Percentiles rank a stretch among this genome's conserved stretches.
Conservation (phyloP, 2,113 vertebrate genomes). For the Conger conger region DNA sequence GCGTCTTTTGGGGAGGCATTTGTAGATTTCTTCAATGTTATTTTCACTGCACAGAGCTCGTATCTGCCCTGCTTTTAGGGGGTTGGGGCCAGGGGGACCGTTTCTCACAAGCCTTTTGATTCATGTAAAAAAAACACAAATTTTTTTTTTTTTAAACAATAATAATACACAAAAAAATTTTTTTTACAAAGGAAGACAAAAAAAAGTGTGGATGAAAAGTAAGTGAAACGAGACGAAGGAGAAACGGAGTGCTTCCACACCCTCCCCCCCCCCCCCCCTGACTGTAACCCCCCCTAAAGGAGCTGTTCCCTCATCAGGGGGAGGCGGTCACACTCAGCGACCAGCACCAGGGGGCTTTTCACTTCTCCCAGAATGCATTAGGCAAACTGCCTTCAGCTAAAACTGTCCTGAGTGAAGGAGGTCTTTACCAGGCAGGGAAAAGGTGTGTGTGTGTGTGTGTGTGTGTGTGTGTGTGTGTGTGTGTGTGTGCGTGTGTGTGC, state of each 20-base stretch:
- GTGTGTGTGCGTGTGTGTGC: constrained; percentile 6
- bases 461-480: constrained; percentile 12
- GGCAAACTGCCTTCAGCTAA: constrained; percentile 54
- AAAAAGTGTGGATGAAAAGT: constrained; percentile 3
- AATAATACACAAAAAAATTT: too few species aligned
- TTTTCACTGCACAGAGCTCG: not conserved
- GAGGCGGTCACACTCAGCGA: constrained; percentile 17
- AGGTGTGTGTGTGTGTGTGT: constrained; percentile 2
- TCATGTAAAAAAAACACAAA: too few species aligned
- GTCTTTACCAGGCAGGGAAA: not conserved
- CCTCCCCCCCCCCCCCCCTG: not conserved
- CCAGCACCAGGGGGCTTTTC: constrained; percentile 54
- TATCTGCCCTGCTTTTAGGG: not conserved
- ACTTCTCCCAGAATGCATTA: constrained; percentile 59
- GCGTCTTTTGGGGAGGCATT: too few species aligned
- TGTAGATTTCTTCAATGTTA: too few species aligned
- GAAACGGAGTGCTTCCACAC: not conserved
- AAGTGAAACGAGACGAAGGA: not conserved
- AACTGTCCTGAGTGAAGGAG: constrained; percentile 46
- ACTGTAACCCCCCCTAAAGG: not conserved
- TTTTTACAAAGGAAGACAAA: not conserved
- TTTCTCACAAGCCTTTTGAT: too few species aligned
- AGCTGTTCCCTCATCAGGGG: not conserved
- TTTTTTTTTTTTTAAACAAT: too few species aligned
- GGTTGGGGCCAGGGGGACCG: too few species aligned